A percentile compares a stretch with the other conserved stretches of the same genome.
Evolutionary conservation across 2,888 invertebrate genomes (phyloP).

Genomic region (Microctonus aethiopoides): DNA sequence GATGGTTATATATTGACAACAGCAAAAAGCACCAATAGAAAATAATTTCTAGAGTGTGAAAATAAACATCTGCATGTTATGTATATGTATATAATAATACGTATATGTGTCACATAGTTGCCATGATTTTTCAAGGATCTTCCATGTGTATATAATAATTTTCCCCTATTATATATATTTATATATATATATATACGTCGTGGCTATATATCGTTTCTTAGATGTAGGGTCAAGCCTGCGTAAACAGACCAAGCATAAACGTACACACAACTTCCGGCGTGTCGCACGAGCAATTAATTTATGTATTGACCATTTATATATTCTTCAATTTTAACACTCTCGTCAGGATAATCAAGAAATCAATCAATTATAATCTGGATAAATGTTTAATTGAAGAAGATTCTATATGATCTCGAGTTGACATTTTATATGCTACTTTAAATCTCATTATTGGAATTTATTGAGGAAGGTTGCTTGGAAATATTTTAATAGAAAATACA

Average conservation of each 20-base stretch:
- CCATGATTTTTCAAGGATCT: slow-evolving; percentile 19
- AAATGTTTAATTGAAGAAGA: no score
- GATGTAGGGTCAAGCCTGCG: slow-evolving; percentile 37
- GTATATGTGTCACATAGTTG: background rate
- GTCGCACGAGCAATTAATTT: slow-evolving; percentile 31
- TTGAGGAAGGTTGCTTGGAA: no score
- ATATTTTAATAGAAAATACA: no score
- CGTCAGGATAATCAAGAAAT: no score
- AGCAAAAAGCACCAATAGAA: background rate
- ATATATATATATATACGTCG: no score
- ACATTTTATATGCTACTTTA: no score
- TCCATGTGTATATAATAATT: background rate
- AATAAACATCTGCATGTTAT: slow-evolving; percentile 57
- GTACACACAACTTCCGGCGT: slow-evolving; percentile 33
- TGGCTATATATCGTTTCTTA: slow-evolving; percentile 20
- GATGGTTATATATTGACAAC: slow-evolving; percentile 5
- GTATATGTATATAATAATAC: slow-evolving; percentile 5
- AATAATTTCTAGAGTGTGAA: slow-evolving; percentile 37
- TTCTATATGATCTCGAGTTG: no score
- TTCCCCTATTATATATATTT: background rate
- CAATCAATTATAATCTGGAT: no score
- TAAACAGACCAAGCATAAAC: slow-evolving; percentile 30
- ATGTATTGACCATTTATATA: slow-evolving; percentile 4
- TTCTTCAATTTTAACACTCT: background rate
- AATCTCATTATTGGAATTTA: no score